phyloP scores from a whole-genome alignment of 2,888 invertebrate genomes.

The Zygaena filipendulae region DNA sequence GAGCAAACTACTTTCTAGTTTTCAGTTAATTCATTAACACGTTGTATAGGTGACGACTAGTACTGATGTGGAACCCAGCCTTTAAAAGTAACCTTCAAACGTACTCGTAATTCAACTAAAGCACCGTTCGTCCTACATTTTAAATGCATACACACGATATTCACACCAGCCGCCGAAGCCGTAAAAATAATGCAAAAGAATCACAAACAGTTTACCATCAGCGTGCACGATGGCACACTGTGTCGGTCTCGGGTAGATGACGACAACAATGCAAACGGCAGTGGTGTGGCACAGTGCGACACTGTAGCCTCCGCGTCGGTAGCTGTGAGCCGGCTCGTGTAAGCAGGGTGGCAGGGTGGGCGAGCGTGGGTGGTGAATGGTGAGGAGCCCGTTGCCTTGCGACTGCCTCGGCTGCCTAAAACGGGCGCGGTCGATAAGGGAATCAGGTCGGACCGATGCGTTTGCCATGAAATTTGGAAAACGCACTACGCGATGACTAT shows the following conservation, averaged over 20 bases:
- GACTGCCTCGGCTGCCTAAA: conserved; percentile 50
- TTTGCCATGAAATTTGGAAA: conserved; percentile 27
- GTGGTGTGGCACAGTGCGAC: not conserved
- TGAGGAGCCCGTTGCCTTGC: conserved; percentile 45
- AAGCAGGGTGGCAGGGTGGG: conserved; percentile 14
- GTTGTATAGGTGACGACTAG: too few relatives aligned
- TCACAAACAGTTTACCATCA: conserved; percentile 13
- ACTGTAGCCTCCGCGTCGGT: not conserved
- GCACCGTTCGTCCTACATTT: conserved; percentile 20
- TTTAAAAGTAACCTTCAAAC: too few relatives aligned
- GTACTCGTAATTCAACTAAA: too few relatives aligned
- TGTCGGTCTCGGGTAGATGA: conserved; percentile 12
- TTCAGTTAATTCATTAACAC: too few relatives aligned
- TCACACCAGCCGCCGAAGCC: conserved; percentile 31
- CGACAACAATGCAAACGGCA: not conserved
- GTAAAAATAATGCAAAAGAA: conserved; percentile 38
- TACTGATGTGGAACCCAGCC: too few relatives aligned
- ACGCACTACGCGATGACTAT: conserved; percentile 31
- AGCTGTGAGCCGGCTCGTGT: not conserved
- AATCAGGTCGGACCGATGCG: conserved; percentile 49
- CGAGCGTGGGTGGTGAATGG: conserved; percentile 16
- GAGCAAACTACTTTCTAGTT: too few relatives aligned
- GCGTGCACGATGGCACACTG: conserved; percentile 11
- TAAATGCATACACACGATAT: conserved; percentile 28
- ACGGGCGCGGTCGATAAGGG: conserved; percentile 60